Evolutionary conservation across 2,888 invertebrate species (phyloP).

Genomic region (Thymelicus acteon): DNA sequence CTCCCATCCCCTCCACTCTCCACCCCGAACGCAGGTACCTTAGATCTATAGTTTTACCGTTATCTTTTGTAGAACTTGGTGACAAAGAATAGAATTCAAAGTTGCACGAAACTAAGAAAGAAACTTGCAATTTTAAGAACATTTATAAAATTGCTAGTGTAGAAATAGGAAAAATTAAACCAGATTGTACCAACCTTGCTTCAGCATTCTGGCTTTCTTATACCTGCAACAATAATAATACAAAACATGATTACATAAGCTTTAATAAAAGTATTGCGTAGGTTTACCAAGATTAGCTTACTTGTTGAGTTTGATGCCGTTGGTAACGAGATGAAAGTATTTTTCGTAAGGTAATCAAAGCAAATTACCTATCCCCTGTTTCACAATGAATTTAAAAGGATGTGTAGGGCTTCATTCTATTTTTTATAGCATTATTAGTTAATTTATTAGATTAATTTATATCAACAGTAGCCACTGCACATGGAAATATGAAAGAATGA

Average conservation of each 20-base stretch:
- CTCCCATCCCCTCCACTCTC: too few relatives aligned
- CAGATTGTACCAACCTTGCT: constrained; percentile 64
- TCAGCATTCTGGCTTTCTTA: constrained; percentile 70
- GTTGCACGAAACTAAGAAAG: not conserved
- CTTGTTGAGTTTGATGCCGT: too few relatives aligned
- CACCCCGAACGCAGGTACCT: too few relatives aligned
- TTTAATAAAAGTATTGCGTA: not conserved
- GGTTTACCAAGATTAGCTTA: not conserved
- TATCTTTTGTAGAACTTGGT: constrained; percentile 2
- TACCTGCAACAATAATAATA: constrained; percentile 68
- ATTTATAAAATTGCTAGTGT: not conserved
- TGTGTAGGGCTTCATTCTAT: too few relatives aligned
- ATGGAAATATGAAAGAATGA: too few relatives aligned
- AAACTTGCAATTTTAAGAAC: constrained; percentile 4
- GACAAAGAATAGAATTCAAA: constrained; percentile 3
- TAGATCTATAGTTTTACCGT: too few relatives aligned
- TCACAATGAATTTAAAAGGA: too few relatives aligned
- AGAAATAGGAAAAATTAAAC: not conserved
- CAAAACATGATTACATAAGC: not conserved
- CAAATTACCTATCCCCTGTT: too few relatives aligned
- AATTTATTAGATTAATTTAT: too few relatives aligned
- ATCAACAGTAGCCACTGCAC: too few relatives aligned
- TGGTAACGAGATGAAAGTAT: not conserved
- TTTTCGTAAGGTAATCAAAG: not conserved
- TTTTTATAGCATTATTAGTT: too few relatives aligned